Percentiles rank a stretch among this genome's conserved stretches.
Evolutionary conservation across 1,140 invertebrate genomes (phyloP).

Genomic region (Brachystomella parvula): DNA sequence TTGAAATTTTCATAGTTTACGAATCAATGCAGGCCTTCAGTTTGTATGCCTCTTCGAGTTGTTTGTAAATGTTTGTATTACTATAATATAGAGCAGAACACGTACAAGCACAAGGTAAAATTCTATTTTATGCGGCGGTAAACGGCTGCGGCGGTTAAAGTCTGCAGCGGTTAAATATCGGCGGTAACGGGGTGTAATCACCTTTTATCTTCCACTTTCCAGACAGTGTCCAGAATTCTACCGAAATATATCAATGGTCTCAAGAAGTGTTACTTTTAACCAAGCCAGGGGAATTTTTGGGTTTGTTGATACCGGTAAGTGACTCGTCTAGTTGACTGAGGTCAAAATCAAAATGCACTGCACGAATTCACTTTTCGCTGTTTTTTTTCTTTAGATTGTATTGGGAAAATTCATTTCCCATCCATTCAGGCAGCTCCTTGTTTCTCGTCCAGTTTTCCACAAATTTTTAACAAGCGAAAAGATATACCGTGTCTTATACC

Average conservation of each 20-base stretch:
- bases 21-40: too few species aligned
- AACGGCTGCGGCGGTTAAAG: too few species aligned
- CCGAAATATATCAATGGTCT: constrained; percentile 82
- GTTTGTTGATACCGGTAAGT: constrained; percentile 78
- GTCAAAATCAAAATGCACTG: background rate
- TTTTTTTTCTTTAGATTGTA: constrained; percentile 51
- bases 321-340: too few species aligned
- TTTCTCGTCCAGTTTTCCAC: constrained; percentile 89
- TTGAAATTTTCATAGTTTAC: too few species aligned
- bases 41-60: too few species aligned
- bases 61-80: too few species aligned
- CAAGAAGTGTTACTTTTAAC: constrained; percentile 92
- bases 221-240: constrained; percentile 82
- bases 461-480: constrained; percentile 72
- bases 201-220: constrained; percentile 30
- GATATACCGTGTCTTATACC: constrained; percentile 90
- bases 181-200: too few species aligned
- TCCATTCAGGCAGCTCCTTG: constrained; percentile 92
- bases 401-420: constrained; percentile 96
- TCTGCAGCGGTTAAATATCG: too few species aligned
- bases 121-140: too few species aligned
- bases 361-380: background rate
- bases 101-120: background rate
- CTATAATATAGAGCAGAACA: too few species aligned
- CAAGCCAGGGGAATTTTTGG: constrained; percentile 92